Percentiles rank a stretch among this genome's conserved stretches.
Conservation (phyloP, 2,113 vertebrate genomes). For the Amazona guildingii region DNA sequence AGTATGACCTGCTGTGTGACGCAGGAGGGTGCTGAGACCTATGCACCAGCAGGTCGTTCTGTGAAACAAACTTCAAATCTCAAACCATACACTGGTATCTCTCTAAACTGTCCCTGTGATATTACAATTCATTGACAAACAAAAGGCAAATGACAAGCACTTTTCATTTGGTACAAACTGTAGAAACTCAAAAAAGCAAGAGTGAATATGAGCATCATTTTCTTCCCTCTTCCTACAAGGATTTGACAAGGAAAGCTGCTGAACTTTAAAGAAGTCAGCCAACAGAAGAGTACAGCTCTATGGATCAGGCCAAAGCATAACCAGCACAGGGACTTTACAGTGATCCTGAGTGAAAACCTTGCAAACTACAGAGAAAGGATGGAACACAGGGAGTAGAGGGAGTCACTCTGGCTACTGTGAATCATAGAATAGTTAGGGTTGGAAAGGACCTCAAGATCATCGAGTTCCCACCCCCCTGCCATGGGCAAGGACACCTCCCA, state of each 20-base stretch:
- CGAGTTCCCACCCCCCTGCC: too few species aligned
- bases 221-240: slow-evolving; percentile 22
- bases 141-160: neutral
- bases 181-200: neutral
- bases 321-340: slow-evolving; percentile 72
- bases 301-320: slow-evolving; percentile 77
- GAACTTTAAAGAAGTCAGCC: slow-evolving; percentile 74
- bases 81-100: neutral
- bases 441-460: too few species aligned
- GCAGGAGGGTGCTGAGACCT: neutral
- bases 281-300: slow-evolving; percentile 51
- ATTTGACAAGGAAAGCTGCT: slow-evolving; percentile 77
- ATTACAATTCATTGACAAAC: neutral
- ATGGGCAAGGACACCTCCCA: too few species aligned
- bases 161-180: neutral
- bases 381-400: neutral
- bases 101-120: neutral
- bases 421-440: too few species aligned
- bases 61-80: neutral
- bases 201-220: neutral
- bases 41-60: neutral
- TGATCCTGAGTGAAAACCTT: neutral
- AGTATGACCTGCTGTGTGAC: neutral
- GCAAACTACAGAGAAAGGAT: neutral
- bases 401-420: neutral